Evolutionary conservation across 2,797 vertebrate genomes (phyloP).

Genomic region (Pyrocephalus nanus): DNA sequence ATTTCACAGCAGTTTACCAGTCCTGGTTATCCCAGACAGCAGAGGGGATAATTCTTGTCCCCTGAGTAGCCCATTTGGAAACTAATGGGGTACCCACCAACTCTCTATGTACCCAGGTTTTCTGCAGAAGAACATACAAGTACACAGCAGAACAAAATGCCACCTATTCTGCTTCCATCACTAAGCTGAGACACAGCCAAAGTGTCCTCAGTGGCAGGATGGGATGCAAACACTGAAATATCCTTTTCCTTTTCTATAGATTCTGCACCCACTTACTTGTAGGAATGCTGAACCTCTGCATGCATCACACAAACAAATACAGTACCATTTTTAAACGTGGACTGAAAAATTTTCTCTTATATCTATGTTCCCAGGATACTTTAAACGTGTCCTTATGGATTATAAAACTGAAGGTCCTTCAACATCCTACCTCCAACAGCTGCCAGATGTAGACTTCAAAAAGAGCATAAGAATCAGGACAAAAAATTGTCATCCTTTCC

Average conservation of each 20-base stretch:
- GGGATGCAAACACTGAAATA: neutral
- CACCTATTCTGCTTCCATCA: neutral
- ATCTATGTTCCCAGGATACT: neutral
- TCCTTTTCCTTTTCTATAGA: neutral
- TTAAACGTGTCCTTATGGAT: neutral
- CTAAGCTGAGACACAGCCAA: neutral
- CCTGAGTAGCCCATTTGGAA: neutral
- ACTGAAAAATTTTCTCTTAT: neutral
- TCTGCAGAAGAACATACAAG: neutral
- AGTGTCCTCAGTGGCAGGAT: neutral
- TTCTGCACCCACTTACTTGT: accelerated
- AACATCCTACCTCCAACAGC: neutral
- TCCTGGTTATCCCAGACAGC: neutral
- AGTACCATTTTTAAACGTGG: neutral
- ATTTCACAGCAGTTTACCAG: neutral
- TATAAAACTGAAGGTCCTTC: neutral
- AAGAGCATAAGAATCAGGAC: neutral
- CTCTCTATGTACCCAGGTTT: neutral
- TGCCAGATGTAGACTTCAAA: neutral
- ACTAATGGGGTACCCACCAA: neutral
- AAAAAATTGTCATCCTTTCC: neutral
- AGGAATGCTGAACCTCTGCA: neutral
- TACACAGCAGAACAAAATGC: neutral
- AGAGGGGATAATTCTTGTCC: neutral
- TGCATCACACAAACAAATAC: neutral